Evolutionary conservation across 2,888 invertebrate genomes (phyloP).

Genomic region (Drosophila stalkeri): DNA sequence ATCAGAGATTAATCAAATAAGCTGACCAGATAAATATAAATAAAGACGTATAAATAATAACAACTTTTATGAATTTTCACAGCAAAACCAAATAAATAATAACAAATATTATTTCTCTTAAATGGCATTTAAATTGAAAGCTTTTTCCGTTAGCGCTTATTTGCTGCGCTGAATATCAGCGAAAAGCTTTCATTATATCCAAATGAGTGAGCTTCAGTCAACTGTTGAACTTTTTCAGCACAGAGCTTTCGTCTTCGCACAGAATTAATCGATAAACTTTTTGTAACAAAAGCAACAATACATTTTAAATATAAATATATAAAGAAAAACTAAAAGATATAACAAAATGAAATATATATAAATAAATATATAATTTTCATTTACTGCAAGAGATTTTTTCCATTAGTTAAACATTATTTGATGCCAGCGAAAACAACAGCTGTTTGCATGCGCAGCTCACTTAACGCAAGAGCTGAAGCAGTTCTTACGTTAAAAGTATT

Average conservation of each 20-base stretch:
- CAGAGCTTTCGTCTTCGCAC: slow-evolving; percentile 42
- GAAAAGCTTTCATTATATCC: slow-evolving; percentile 29
- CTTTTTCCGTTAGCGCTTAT: slow-evolving; percentile 36
- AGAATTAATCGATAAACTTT: slow-evolving; percentile 15
- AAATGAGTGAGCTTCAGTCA: slow-evolving; percentile 35
- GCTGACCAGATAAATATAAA: background rate
- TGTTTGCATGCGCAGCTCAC: slow-evolving; percentile 38
- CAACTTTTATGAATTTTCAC: background rate
- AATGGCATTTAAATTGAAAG: background rate
- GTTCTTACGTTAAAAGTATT: slow-evolving; percentile 16
- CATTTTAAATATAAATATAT: slow-evolving; percentile 9
- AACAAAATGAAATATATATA: background rate
- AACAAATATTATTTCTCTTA: background rate
- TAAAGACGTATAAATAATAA: background rate
- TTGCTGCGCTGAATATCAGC: slow-evolving; percentile 24
- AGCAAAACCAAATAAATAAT: background rate
- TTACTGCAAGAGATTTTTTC: background rate
- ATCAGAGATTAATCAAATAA: background rate
- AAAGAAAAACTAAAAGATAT: slow-evolving; percentile 19
- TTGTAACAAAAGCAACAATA: slow-evolving; percentile 12
- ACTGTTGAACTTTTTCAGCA: slow-evolving; percentile 54
- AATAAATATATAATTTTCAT: background rate
- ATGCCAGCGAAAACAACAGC: slow-evolving; percentile 42
- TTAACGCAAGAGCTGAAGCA: background rate
- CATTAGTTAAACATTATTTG: slow-evolving; percentile 6